These are phyloP conservation scores for Argynnis bischoffii DNA, from an alignment of 2,888 invertebrate genomes.

Conservation along the genomic window DNA sequence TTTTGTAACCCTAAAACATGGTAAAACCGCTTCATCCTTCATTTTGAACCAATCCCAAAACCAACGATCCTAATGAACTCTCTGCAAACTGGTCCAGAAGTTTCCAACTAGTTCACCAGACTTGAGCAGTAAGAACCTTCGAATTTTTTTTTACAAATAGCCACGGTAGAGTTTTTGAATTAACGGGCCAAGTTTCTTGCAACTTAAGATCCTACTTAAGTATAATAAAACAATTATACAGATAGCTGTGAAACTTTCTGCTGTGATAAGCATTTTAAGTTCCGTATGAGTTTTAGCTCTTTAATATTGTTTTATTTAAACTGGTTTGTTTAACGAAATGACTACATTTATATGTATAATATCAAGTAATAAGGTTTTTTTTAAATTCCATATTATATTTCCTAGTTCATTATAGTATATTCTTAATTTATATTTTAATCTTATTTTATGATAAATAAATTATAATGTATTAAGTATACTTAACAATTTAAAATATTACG, in stretches of 20 bases:
- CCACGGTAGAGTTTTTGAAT: slow-evolving; percentile 36
- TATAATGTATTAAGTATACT: no score
- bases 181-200: slow-evolving; percentile 41
- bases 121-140: slow-evolving; percentile 61
- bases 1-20: not conserved
- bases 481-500: no score
- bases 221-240: slow-evolving; percentile 34
- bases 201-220: slow-evolving; percentile 31
- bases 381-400: no score
- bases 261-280: slow-evolving; percentile 2
- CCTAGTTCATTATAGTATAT: no score
- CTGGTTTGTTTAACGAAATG: no score
- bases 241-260: slow-evolving; percentile 16
- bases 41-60: slow-evolving; percentile 52
- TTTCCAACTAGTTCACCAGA: slow-evolving; percentile 65
- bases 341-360: no score
- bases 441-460: no score
- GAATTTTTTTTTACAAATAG: slow-evolving; percentile 46
- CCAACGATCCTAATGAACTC: slow-evolving; percentile 74
- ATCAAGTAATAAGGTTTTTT: no score
- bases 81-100: slow-evolving; percentile 68
- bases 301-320: not conserved
- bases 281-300: not conserved
- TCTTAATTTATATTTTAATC: no score
- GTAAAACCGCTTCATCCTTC: slow-evolving; percentile 28